A percentile compares a stretch with the other conserved stretches of the same genome.
Evolutionary conservation across 2,113 vertebrate species (phyloP).

Genomic region (Rhagologus leucostigma): DNA sequence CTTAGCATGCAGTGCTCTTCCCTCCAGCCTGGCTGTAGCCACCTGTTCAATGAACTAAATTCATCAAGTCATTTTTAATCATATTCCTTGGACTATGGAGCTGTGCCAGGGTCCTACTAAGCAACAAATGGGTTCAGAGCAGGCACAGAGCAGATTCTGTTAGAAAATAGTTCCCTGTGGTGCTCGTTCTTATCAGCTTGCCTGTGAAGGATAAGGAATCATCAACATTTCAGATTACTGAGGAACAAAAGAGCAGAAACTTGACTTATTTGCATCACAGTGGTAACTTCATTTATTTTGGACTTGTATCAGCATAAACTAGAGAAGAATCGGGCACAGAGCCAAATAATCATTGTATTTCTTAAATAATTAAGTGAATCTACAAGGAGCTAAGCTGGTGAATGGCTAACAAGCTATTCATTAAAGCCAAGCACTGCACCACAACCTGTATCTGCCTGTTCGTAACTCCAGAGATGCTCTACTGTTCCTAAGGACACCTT

Average conservation of each 20-base stretch:
- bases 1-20: neutral
- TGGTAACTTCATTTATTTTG: constrained; percentile 9
- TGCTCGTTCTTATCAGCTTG: neutral
- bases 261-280: neutral
- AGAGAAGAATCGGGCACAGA: neutral
- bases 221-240: neutral
- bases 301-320: neutral
- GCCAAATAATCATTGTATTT: constrained; percentile 14
- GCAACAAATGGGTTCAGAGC: constrained; percentile 31
- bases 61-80: constrained; percentile 6
- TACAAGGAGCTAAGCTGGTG: neutral
- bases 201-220: neutral
- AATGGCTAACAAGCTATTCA: neutral
- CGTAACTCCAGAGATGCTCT: neutral
- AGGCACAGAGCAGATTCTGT: neutral
- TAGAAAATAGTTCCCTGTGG: constrained; percentile 14
- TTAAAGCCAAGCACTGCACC: neutral
- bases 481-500: neutral
- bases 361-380: constrained; percentile 11
- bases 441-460: neutral
- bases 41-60: neutral
- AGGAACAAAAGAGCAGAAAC: constrained; percentile 4
- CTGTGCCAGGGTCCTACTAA: constrained; percentile 21
- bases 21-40: neutral
- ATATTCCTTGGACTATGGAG: neutral